Conservation (phyloP, 2,888 invertebrate genomes). For the Odontomyia ornata region DNA sequence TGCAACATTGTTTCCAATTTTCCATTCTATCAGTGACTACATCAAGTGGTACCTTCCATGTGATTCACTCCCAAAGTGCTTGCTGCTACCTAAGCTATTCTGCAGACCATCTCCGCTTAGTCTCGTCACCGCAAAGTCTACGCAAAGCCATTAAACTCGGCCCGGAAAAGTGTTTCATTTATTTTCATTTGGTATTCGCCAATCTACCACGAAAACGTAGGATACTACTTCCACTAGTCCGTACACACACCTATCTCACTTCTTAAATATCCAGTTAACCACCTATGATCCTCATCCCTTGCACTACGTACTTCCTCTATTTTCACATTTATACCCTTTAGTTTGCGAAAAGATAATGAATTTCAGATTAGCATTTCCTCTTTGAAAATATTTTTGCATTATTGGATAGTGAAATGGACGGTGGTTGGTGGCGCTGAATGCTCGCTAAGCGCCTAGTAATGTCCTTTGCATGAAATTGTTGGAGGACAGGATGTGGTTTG, state of each 20-base stretch:
- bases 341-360: conserved; percentile 35
- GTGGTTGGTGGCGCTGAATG: neutral
- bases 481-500: conserved; percentile 23
- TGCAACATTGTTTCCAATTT: conserved; percentile 41
- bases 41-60: neutral
- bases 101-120: neutral
- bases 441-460: conserved; percentile 17
- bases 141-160: conserved; percentile 25
- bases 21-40: neutral
- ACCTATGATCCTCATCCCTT: neutral
- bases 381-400: conserved; percentile 31
- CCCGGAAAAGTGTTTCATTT: conserved; percentile 35
- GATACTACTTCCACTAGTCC: neutral
- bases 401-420: conserved; percentile 30
- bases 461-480: neutral
- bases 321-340: conserved; percentile 1
- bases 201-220: conserved; percentile 32
- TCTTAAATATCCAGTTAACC: neutral
- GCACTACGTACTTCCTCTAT: neutral
- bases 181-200: conserved; percentile 40
- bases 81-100: too few relatives aligned
- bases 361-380: conserved; percentile 45
- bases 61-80: too few relatives aligned
- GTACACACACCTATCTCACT: neutral
- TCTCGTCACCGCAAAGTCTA: conserved; percentile 9